phyloP scores from a whole-genome alignment of 2,797 vertebrate genomes.

The Thunnus albacares region DNA sequence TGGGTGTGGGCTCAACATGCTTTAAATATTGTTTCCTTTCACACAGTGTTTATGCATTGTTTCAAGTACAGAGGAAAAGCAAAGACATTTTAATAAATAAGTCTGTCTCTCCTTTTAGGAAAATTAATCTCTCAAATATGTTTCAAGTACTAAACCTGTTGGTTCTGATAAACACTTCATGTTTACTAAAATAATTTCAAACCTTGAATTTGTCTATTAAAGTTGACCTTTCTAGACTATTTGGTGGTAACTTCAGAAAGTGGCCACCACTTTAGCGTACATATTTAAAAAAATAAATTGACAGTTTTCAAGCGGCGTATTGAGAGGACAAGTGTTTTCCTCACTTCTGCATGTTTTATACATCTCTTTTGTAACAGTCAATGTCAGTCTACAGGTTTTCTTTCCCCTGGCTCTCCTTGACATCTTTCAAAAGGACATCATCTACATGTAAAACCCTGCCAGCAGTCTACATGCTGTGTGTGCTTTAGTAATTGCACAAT shows the following conservation, averaged over 20 bases:
- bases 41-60: conserved; percentile 15
- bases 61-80: conserved; percentile 17
- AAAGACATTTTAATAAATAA: conserved; percentile 21
- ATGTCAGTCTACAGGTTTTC: conserved; percentile 17
- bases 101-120: conserved; percentile 15
- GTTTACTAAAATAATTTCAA: background rate
- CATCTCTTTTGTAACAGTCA: background rate
- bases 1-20: conserved; percentile 7
- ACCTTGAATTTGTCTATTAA: conserved; percentile 16
- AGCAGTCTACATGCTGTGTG: conserved; percentile 14
- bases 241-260: conserved; percentile 7
- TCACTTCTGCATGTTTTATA: background rate
- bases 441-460: conserved; percentile 26
- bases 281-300: background rate
- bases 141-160: conserved; percentile 30
- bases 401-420: conserved; percentile 39
- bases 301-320: background rate
- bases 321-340: background rate
- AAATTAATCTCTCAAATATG: conserved; percentile 8
- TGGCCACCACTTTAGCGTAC: background rate
- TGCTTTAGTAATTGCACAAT: conserved; percentile 54
- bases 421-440: conserved; percentile 47
- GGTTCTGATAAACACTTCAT: conserved; percentile 25
- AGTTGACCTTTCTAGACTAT: conserved; percentile 29
- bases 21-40: conserved; percentile 11